Conservation (phyloP, 92 coral and sea anemone species). For the Bergia puertoricense region DNA sequence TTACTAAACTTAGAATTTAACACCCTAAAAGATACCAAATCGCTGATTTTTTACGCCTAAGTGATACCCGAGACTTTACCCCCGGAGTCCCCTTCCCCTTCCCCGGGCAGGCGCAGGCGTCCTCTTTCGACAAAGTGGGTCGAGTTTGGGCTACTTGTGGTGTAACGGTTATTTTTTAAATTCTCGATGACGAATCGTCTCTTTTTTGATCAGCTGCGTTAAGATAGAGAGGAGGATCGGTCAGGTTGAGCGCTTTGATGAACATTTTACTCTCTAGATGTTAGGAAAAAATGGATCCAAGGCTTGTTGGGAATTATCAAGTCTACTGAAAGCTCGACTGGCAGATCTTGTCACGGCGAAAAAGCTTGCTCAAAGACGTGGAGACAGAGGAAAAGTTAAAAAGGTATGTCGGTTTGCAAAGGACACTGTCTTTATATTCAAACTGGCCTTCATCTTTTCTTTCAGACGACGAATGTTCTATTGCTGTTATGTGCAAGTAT, state of each 20-base stretch:
- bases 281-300: too few relatives aligned
- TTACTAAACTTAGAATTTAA: too few relatives aligned
- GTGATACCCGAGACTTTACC: constrained; percentile 1
- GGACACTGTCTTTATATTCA: neutral
- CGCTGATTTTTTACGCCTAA: neutral
- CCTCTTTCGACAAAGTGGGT: neutral
- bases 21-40: neutral
- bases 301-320: neutral
- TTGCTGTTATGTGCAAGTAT: neutral
- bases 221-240: too few relatives aligned
- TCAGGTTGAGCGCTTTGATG: too few relatives aligned
- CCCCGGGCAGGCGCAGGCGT: constrained; percentile 13
- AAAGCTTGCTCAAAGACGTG: neutral
- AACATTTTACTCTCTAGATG: too few relatives aligned
- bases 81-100: constrained; percentile 2
- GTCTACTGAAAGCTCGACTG: neutral
- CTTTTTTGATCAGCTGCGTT: too few relatives aligned
- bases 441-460: neutral
- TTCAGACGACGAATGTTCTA: neutral
- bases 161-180: too few relatives aligned
- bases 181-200: too few relatives aligned
- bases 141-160: too few relatives aligned
- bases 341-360: neutral
- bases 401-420: neutral
- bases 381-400: neutral